These are phyloP conservation scores for Drosophila percnosoma DNA, from an alignment of 2,888 invertebrate species.

Conservation along the genomic window DNA sequence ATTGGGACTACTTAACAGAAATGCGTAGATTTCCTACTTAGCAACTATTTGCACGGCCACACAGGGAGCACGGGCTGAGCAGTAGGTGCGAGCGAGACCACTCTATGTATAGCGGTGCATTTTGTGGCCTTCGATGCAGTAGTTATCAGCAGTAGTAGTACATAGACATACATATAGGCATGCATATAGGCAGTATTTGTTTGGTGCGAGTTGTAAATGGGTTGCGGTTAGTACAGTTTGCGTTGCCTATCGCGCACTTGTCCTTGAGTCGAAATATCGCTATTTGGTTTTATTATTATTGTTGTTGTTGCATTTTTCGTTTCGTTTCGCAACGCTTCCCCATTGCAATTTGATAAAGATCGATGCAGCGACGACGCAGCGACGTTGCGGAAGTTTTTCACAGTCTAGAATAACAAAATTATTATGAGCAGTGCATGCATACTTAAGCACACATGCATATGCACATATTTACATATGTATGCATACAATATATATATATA, in stretches of 20 bases:
- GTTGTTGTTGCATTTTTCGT: slow-evolving; percentile 18
- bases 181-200: slow-evolving; percentile 46
- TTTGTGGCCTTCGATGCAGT: slow-evolving; percentile 33
- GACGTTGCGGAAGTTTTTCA: slow-evolving; percentile 61
- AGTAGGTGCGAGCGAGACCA: slow-evolving; percentile 27
- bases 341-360: slow-evolving; percentile 79
- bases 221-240: slow-evolving; percentile 66
- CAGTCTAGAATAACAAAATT: slow-evolving; percentile 64
- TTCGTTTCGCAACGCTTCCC: slow-evolving; percentile 67
- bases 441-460: slow-evolving; percentile 24
- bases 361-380: slow-evolving; percentile 54
- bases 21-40: slow-evolving; percentile 67
- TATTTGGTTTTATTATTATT: slow-evolving; percentile 40
- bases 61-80: slow-evolving; percentile 8
- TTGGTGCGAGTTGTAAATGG: slow-evolving; percentile 19
- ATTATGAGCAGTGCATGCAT: slow-evolving; percentile 62
- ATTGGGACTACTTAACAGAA: slow-evolving; percentile 69
- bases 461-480: background rate
- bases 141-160: slow-evolving; percentile 47
- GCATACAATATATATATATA: background rate
- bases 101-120: slow-evolving; percentile 9
- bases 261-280: slow-evolving; percentile 66
- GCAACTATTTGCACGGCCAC: slow-evolving; percentile 37
- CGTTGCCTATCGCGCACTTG: slow-evolving; percentile 66
- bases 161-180: slow-evolving; percentile 6